Conservation (phyloP, 2,888 invertebrate genomes). For the Oligia latruncula region DNA sequence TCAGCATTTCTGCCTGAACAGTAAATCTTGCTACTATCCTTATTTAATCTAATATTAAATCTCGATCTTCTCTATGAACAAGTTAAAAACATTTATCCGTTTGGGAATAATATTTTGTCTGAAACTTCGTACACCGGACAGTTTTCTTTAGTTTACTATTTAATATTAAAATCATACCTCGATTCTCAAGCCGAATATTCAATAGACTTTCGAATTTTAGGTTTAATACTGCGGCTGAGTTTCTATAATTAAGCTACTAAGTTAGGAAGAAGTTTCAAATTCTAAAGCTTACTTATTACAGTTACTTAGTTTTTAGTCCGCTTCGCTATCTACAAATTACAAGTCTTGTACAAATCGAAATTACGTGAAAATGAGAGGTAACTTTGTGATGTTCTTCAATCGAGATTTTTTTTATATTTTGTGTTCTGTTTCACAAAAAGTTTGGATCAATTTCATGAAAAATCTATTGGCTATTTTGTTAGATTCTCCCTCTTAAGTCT, state of each 20-base stretch:
- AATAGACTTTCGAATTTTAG: constrained; percentile 11
- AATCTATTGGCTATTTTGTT: too few species aligned
- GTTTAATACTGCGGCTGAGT: constrained; percentile 3
- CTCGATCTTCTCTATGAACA: constrained; percentile 43
- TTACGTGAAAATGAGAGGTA: background rate
- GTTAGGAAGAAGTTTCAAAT: constrained; percentile 5
- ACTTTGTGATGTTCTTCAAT: too few species aligned
- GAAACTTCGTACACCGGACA: constrained; percentile 6
- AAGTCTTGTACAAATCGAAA: background rate
- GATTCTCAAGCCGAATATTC: constrained; percentile 7
- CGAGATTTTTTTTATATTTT: too few species aligned
- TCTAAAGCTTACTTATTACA: constrained; percentile 4
- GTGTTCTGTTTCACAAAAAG: too few species aligned
- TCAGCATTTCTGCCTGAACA: constrained; percentile 32
- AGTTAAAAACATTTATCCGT: constrained; percentile 49
- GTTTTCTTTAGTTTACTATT: constrained; percentile 26
- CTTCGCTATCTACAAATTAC: background rate
- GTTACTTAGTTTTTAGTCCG: background rate
- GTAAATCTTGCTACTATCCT: constrained; percentile 57
- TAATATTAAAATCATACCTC: constrained; percentile 33
- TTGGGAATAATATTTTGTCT: constrained; percentile 48
- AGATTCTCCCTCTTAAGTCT: too few species aligned
- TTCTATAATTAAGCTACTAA: background rate
- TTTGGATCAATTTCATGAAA: too few species aligned
- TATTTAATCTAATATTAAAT: constrained; percentile 56